A percentile compares a stretch with the other conserved stretches of the same genome.
phyloP scores from a whole-genome alignment of 2,113 vertebrate genomes.

The Rousettus leschenaultii region DNA sequence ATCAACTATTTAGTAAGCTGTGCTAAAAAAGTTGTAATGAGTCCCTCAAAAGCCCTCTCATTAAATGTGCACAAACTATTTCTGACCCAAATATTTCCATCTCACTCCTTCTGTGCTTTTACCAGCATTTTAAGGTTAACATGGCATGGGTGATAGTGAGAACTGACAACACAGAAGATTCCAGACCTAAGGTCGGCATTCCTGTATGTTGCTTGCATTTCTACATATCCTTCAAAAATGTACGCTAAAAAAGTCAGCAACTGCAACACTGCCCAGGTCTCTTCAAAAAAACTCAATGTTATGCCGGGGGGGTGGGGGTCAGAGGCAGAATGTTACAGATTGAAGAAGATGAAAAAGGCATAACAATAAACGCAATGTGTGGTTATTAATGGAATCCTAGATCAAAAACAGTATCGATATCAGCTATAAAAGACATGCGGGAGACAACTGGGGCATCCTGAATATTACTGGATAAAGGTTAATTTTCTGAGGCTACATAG shows the following conservation, averaged over 20 bases:
- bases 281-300: neutral
- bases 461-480: conserved; percentile 2
- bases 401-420: neutral
- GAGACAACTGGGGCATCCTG: neutral
- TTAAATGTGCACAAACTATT: neutral
- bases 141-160: neutral
- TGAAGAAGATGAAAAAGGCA: neutral
- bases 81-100: neutral
- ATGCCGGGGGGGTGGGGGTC: fast-evolving
- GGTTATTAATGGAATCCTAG: neutral
- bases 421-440: neutral
- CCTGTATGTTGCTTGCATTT: neutral
- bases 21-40: conserved; percentile 9
- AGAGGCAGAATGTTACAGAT: neutral
- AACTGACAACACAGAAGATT: neutral
- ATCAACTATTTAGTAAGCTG: neutral
- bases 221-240: neutral
- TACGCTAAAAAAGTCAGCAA: neutral
- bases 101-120: neutral
- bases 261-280: neutral
- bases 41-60: neutral
- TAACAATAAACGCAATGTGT: neutral
- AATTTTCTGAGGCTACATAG: neutral
- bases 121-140: neutral
- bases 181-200: neutral